Base-by-base conservation (phyloP, 2,113 vertebrate genomes). In the Ibidorhyncha struthersii region DNA sequence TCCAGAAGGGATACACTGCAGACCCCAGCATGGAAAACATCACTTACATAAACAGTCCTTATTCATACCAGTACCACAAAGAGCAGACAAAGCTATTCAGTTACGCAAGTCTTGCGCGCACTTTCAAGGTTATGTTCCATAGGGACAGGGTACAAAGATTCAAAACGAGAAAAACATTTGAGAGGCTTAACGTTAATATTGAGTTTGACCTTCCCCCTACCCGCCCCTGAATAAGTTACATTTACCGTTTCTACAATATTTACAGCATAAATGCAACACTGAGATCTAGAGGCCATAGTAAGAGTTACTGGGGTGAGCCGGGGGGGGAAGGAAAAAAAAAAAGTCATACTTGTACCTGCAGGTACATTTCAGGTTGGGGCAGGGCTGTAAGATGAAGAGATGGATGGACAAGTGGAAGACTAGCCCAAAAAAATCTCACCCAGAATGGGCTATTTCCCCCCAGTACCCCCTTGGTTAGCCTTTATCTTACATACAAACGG, bases 211-310 rank as follows among this genome's bases (percentile, higher is more conserved):
- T 49, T 41, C 14, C 6, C 2, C 4, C 26, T 18, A 19, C 45
- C 32, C 34, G 1, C 5, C 2, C 2, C 7, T 2, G 0, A 15
- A 6, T 12, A 32, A 74, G 2, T 49, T 30, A 25, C 12, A 36
- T n/a, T 71, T 62, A 81, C 6, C 77, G 5, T 6, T 88, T 72
- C 47, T 36, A 22, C 6, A 4, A 84, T 78, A 56, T 93, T 92
- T 95, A 81, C 58, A 71, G n/a, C 8, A 50, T 11, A 30, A 86
- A 84, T 14, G 10, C 15, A 78, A 61, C 59, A 52, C 26, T 52
- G 0, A 0, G 43, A 65, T n/a, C 17, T 21, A 50, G 26, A 70
- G 21, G 34, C 1, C 20, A 29, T 8, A 36, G 49, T 1, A 69
- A 85, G 92, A 15, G 61, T 8, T 50, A 17, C 22, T 66, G 14